Conservation (phyloP, 2,797 vertebrate species). For the Smutsia temminckii region DNA sequence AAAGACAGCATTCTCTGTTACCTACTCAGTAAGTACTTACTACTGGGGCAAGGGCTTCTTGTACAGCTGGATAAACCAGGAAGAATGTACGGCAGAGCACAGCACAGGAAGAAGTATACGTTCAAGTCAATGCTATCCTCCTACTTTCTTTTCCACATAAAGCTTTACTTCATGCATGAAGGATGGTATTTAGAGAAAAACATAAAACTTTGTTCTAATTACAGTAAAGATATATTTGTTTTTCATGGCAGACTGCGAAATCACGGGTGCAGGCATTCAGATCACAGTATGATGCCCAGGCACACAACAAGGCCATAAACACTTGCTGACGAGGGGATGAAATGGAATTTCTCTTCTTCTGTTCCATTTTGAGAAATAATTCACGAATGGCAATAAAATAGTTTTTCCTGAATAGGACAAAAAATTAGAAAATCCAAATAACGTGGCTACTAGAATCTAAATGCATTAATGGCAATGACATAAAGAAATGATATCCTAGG, state of each 20-base stretch:
- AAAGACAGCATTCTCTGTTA: neutral
- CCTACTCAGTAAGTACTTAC: neutral
- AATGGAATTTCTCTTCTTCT: neutral
- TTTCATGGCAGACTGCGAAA: neutral
- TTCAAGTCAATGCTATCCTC: neutral
- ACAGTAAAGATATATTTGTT: neutral
- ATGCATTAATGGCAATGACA: neutral
- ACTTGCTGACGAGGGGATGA: neutral
- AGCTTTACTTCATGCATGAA: neutral
- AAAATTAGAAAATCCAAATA: neutral
- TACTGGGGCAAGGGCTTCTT: neutral
- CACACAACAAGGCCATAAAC: neutral
- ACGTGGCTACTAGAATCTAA: neutral
- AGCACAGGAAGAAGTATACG: neutral
- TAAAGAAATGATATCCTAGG: neutral
- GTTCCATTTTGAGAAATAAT: conserved; percentile 1
- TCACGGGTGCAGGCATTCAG: neutral
- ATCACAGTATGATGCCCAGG: neutral
- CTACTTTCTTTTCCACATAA: neutral
- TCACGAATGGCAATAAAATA: neutral
- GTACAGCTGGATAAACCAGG: neutral
- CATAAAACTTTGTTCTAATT: neutral
- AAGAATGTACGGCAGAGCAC: neutral
- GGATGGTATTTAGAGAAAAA: neutral
- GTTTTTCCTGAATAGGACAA: neutral